Conservation (phyloP, 2,888 invertebrate genomes). For the Quadroppia sp. region DNA sequence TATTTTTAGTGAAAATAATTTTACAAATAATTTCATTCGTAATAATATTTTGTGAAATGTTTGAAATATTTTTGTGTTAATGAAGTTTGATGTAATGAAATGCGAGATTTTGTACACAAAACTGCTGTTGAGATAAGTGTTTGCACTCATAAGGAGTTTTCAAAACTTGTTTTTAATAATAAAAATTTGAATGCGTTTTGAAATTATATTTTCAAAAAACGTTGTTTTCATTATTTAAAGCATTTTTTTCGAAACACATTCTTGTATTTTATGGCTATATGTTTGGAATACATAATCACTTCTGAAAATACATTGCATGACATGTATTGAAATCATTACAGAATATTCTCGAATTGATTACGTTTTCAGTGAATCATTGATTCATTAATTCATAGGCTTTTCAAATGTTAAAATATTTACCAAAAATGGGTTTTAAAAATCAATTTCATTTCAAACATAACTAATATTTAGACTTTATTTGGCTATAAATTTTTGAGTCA, state of each 20-base stretch:
- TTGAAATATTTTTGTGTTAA: no score
- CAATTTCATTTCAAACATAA: background rate
- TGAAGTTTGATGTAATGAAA: no score
- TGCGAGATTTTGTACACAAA: no score
- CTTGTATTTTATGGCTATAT: background rate
- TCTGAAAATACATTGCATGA: background rate
- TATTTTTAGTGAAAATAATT: no score
- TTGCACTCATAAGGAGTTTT: constrained; percentile 5
- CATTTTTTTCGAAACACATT: background rate
- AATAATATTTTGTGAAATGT: no score
- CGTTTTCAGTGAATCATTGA: constrained; percentile 9
- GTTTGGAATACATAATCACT: background rate
- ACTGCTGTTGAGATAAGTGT: background rate
- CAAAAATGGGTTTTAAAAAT: constrained; percentile 19
- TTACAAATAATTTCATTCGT: no score
- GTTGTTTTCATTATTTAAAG: background rate
- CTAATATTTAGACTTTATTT: background rate
- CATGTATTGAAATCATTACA: background rate
- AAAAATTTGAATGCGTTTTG: background rate
- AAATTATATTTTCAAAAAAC: no score
- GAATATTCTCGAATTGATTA: constrained; percentile 7
- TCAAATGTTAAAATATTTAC: background rate
- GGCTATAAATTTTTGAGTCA: background rate
- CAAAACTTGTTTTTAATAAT: background rate
- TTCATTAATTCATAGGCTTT: background rate